Base-by-base conservation (phyloP, 2,113 vertebrate genomes). In the Hypomesus transpacificus region DNA sequence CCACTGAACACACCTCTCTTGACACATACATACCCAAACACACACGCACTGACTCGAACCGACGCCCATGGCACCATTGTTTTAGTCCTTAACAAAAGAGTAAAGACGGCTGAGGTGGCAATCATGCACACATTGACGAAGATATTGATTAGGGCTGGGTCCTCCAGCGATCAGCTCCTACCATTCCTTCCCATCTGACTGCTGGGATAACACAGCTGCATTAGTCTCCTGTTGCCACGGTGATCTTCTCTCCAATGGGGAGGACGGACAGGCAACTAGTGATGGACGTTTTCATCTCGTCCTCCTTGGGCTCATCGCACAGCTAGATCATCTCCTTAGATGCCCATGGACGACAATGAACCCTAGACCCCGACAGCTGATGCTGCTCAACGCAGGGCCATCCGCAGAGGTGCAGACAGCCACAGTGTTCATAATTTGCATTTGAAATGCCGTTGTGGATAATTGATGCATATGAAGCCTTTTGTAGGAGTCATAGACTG, bases 141-240 rank as follows among this genome's bases (percentile, higher is more conserved):
- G 61, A 80, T 73, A 81, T 72, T 83, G 78, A 82, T 88, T 79
- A 80, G 82, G 34, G 39, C 56, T 22, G n/a, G 52, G 52, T 22
- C 70, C 77, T 80, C 82, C 80, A 73, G 73, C 74, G 75, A 14
- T 28, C 51, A 53, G 50, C 77, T 78, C 17, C 63, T 21, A 6
- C 73, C 70, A 63, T 77, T 73, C 67, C 69, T 82, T 70, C 75
- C 80, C 81, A 21, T 18, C 70, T 85, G 75, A 84, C 86, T 50
- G 85, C 75, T 81, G 75, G 79, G 20, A 34, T 64, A 66, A 66
- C 17, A 50, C 63, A 65, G 63, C 63, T 46, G 62, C 31, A 50
- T 64, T 52, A 26, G 75, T 79, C 84, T 89, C 75, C 74, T 87
- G 89, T 90, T 90, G 85, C 88, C 86, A 90, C 83, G 82, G 87